Base-by-base conservation (phyloP, 2,113 vertebrate genomes). In the Pungitius pungitius region DNA sequence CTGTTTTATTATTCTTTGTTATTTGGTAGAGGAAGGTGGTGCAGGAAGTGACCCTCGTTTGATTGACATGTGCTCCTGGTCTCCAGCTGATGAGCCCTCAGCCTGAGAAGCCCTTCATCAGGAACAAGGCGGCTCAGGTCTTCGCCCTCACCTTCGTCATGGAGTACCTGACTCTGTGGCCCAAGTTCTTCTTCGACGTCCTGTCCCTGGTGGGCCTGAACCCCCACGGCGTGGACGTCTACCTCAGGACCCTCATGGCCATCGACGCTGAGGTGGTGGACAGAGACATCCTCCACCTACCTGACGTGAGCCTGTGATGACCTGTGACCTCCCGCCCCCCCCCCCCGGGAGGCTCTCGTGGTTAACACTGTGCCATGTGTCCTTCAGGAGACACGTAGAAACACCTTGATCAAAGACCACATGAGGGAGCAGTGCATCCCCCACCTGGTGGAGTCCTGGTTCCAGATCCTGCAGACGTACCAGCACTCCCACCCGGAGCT, bases 391-490 rank as follows among this genome's bases (percentile, higher is more conserved):
- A 96, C 95, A 1, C 95, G 97, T 26, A 95, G 98, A 69, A 99
- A 99, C 91, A 97, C 96, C 0, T 82, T 99, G 57, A 95, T 99
- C 86, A 99, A 99, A 89, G 98, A 99, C 91, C 80, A 88, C 78
- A 99, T 99, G 98, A 89, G 98, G 80, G 97, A 98, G 88, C 96
- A 96, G 81, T 97, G 96, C 94, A 96, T 99, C 94, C 97, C 96
- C 80, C 95, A 92, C 86, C 93, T 99, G 89, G 98, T 99, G 86
- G 97, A 99, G 91, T 99, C 98, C 1, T 99, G 98, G 98, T 98
- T 96, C 93, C 97, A 98, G 94, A 99, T 99, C 90, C 92, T 99
- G 82, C 96, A 97, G 78, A 96, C 95, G 7, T 99, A 97, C 85
- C 97, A 99, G 86, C 96, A 92, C 61, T 93, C 90, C 69, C 97